A percentile compares a stretch with the other conserved stretches of the same genome.
These are phyloP conservation scores for Brienomyrus longianalis DNA, from an alignment of 2,113 vertebrate species.

Conservation along the genomic window DNA sequence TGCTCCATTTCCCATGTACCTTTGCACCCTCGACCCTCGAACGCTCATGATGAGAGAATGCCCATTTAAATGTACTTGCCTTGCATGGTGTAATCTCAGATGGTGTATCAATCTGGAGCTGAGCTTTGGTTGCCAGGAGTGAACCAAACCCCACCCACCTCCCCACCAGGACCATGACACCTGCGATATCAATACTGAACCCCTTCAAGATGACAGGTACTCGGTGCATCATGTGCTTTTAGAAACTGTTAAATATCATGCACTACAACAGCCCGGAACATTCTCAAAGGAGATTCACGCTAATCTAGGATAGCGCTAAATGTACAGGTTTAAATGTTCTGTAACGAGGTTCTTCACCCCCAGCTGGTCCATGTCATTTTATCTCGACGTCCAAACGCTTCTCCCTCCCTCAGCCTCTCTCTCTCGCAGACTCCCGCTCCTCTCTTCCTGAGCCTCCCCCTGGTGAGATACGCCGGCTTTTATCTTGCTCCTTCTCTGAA, in stretches of 20 bases:
- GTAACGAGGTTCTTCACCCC: neutral
- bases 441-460: conserved; percentile 17
- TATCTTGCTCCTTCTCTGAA: conserved; percentile 36
- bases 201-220: neutral
- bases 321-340: conserved; percentile 23
- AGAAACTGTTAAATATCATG: neutral
- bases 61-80: neutral
- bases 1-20: neutral
- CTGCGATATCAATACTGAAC: neutral
- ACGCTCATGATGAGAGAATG: neutral
- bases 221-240: neutral
- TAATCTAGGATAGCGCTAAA: conserved; percentile 22
- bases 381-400: conserved; percentile 25
- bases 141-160: neutral
- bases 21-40: neutral
- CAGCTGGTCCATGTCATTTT: conserved; percentile 21
- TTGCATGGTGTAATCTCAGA: neutral
- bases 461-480: conserved; percentile 39
- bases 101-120: neutral
- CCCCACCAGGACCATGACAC: neutral
- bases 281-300: neutral
- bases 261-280: neutral
- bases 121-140: neutral
- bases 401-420: neutral
- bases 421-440: neutral